Evolutionary conservation across 2,797 vertebrate species (phyloP).

Genomic region (Neomorphus geoffroyi): DNA sequence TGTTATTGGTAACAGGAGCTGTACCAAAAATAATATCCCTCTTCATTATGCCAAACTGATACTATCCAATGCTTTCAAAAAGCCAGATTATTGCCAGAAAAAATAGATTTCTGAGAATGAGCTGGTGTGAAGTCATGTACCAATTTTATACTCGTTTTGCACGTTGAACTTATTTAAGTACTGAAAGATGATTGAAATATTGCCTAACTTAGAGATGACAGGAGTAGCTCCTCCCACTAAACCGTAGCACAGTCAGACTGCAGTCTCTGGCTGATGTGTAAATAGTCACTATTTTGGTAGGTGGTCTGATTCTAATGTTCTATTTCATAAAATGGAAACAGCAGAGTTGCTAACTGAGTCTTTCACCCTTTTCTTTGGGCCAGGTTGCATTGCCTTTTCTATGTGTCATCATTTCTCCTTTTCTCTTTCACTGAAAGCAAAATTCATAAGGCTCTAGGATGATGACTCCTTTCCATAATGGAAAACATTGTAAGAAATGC

Average conservation of each 20-base stretch:
- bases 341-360: neutral
- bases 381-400: neutral
- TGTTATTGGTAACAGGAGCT: neutral
- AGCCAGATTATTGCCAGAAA: neutral
- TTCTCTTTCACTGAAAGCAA: neutral
- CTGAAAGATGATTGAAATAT: neutral
- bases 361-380: neutral
- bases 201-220: neutral
- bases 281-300: neutral
- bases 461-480: neutral
- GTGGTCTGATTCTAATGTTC: neutral
- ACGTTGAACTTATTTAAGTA: neutral
- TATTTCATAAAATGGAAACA: neutral
- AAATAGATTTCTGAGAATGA: neutral
- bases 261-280: neutral
- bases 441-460: neutral
- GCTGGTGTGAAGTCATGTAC: neutral
- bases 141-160: neutral
- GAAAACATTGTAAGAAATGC: neutral
- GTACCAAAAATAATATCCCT: neutral
- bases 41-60: neutral
- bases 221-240: neutral
- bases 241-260: neutral
- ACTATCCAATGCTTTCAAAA: neutral
- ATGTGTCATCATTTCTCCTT: neutral